phyloP scores from a whole-genome alignment of 2,888 invertebrate species.

The Dastarcus helophoroides region DNA sequence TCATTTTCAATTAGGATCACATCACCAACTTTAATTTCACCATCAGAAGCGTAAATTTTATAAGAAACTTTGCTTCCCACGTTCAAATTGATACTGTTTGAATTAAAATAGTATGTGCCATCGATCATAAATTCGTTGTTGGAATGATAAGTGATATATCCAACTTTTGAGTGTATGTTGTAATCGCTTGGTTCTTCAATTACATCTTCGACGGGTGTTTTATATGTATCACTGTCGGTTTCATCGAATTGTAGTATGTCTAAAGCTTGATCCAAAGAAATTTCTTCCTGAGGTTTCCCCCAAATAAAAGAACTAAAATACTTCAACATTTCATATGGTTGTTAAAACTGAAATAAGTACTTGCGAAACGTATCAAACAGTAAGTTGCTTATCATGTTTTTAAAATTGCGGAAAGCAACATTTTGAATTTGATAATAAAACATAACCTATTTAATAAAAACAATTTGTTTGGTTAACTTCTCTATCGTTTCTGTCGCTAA shows the following conservation, averaged over 20 bases:
- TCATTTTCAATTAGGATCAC: slow-evolving; percentile 24
- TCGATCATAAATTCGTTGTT: slow-evolving; percentile 47
- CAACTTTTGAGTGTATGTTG: slow-evolving; percentile 32
- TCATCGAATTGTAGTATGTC: slow-evolving; percentile 16
- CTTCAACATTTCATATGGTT: slow-evolving; percentile 20
- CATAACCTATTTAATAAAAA: no score
- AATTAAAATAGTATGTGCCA: slow-evolving; percentile 44
- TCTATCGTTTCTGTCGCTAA: no score
- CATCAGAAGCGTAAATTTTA: slow-evolving; percentile 19
- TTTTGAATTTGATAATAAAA: no score
- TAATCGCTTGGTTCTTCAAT: slow-evolving; percentile 12
- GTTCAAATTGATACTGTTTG: slow-evolving; percentile 29
- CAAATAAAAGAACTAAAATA: slow-evolving; percentile 18
- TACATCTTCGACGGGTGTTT: slow-evolving; percentile 8
- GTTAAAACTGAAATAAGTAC: no score
- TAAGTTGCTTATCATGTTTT: no score
- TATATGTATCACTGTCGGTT: slow-evolving; percentile 7
- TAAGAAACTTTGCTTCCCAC: slow-evolving; percentile 47
- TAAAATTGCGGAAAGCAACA: no score
- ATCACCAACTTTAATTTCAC: slow-evolving; percentile 36
- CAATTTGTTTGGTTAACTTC: no score
- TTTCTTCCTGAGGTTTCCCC: slow-evolving; percentile 11
- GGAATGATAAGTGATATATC: slow-evolving; percentile 47
- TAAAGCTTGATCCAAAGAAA: slow-evolving; percentile 22
- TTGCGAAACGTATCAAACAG: no score